Base-by-base conservation (phyloP, 2,888 invertebrate genomes). In the Eristalinus sepulchralis region DNA sequence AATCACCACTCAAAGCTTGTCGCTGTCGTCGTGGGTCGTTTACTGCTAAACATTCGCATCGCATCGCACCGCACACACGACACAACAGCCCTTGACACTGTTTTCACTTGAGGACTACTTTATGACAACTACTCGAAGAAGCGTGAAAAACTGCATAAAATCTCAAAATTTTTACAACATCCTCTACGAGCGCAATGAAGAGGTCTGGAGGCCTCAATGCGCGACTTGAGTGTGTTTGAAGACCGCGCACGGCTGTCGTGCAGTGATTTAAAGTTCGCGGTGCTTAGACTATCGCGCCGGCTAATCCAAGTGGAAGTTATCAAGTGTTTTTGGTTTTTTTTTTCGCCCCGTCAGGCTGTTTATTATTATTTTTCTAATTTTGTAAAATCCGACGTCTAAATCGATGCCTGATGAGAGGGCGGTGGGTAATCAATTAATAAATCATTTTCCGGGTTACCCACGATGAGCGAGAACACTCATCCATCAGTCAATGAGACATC, bases 151-250 rank as follows among this genome's bases (percentile, higher is more conserved):
- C 0, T 10, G 6, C 17, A 39, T 13, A 39, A 57, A 55, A 72
- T 64, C 63, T 72, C 20, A 71, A 83, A 67, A 78, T 66, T 62
- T 83, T 83, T 83, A 83, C 75, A 68, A 63, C 84, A 76, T 75
- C 79, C 84, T 80, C 79, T 70, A 59, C 60, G 27, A 2, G 27
- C 66, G 11, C 39, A 70, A 53, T 76, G 79, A 31, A 84, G 84
- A 83, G 84, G 71, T 62, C 34, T 83, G 39, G 62, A 84, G 47
- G 47, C 17, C 73, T 64, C 53, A 36, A n/a, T 83, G 53, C 47
- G 60, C 47, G 60, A 67, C 68, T 79, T 13, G 75, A 83, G 83
- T 83, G 55, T 66, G 60, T 79, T 75, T 79, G 10, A 36, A 68
- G 66, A 71, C 34, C 10, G 10, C n/a, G 8, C 0, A n/a, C 6